A percentile compares a stretch with the other conserved stretches of the same genome.
These are phyloP conservation scores for Brachymystax lenok DNA, from an alignment of 2,797 vertebrate species.

Conservation along the genomic window DNA sequence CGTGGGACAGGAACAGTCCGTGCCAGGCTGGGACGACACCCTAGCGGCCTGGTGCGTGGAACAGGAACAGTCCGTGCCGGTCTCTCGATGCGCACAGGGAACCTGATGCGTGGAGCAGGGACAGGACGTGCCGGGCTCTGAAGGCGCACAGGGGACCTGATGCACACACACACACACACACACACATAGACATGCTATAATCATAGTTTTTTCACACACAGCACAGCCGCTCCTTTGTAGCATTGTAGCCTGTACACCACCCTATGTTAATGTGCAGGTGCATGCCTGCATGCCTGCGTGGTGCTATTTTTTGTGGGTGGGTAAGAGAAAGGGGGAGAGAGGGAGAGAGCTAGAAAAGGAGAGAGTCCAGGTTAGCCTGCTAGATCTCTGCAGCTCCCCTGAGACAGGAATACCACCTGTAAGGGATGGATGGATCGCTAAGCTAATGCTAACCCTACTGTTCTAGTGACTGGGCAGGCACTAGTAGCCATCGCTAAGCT, in stretches of 20 bases:
- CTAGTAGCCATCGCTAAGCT: too few species aligned
- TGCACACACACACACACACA: conserved; percentile 7
- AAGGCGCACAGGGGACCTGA: too few species aligned
- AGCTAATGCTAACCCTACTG: too few species aligned
- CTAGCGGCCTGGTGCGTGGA: too few species aligned
- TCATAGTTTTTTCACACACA: background rate
- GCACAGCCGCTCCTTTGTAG: background rate
- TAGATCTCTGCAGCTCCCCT: conserved; percentile 40
- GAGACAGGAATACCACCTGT: conserved; percentile 27
- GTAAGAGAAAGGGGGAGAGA: conserved; percentile 44
- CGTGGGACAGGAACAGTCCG: too few species aligned
- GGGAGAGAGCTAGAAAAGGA: too few species aligned
- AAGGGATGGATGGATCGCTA: background rate
- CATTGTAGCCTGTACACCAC: background rate
- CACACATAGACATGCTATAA: background rate
- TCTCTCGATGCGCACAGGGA: too few species aligned
- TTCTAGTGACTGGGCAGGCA: too few species aligned
- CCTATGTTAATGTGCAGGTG: conserved; percentile 26
- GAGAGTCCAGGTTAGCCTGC: conserved; percentile 43
- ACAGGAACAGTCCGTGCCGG: too few species aligned
- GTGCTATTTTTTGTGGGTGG: conserved; percentile 55
- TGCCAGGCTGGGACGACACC: too few species aligned
- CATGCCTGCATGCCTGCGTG: background rate
- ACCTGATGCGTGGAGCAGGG: too few species aligned
- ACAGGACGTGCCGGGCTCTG: too few species aligned